Evolutionary conservation across 1,140 invertebrate species (phyloP).

Genomic region (Caenorhabditis briggsae): DNA sequence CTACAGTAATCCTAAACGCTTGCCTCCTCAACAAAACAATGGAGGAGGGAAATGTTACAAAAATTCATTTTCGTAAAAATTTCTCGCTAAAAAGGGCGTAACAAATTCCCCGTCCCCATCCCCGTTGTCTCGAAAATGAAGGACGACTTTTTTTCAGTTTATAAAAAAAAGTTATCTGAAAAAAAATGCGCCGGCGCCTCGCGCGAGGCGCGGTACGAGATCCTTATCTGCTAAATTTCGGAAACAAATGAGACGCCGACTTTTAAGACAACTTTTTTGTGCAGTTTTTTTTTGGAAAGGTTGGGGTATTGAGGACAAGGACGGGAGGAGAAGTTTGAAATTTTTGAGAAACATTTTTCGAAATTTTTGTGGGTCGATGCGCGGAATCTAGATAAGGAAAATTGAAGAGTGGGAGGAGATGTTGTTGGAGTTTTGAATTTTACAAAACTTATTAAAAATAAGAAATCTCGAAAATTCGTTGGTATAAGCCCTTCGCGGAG

Average conservation of each 20-base stretch:
- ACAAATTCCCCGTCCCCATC: background rate
- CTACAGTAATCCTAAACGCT: no score
- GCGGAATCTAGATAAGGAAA: background rate
- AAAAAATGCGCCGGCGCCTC: background rate
- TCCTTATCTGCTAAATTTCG: background rate
- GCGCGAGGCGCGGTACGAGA: slow-evolving; percentile 39
- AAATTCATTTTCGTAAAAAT: background rate
- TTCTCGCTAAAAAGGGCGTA: background rate
- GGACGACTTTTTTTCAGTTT: background rate
- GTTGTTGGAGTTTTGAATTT: background rate
- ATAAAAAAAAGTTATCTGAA: background rate
- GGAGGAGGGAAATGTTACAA: background rate
- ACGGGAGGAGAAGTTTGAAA: slow-evolving; percentile 1
- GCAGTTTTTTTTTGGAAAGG: slow-evolving; percentile 19
- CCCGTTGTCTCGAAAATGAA: background rate
- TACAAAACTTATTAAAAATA: no score
- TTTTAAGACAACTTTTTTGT: slow-evolving; percentile 42
- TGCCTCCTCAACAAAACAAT: background rate
- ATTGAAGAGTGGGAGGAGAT: background rate
- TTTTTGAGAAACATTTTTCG: slow-evolving; percentile 1
- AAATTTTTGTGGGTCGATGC: slow-evolving; percentile 1
- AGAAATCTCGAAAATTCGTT: no score
- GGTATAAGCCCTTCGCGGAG: no score
- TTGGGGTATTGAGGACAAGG: slow-evolving; percentile 11
- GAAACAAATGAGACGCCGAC: background rate